These are phyloP conservation scores for Ciona savignyi DNA, from an alignment of 23 tunicate genomes.

Conservation along the genomic window DNA sequence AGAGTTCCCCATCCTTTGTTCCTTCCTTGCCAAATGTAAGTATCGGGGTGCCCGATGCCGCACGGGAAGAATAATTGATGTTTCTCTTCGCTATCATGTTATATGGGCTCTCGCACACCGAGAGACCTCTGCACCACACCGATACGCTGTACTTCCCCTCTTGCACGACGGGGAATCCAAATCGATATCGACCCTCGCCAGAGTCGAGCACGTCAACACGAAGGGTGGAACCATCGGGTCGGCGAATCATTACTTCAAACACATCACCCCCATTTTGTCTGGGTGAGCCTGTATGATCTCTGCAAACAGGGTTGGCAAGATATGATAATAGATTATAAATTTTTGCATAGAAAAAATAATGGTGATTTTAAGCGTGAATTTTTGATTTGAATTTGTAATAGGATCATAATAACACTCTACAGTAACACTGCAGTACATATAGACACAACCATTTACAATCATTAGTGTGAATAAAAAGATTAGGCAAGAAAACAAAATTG, in stretches of 20 bases:
- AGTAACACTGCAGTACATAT: no score
- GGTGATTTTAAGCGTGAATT: no score
- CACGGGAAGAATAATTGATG: slow-evolving; percentile 16
- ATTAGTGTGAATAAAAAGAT: no score
- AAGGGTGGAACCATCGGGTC: slow-evolving; percentile 21
- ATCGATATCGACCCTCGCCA: slow-evolving; percentile 32
- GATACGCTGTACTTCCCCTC: slow-evolving; percentile 43
- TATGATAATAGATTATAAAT: no score
- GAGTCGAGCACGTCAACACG: slow-evolving; percentile 18
- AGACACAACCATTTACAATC: no score
- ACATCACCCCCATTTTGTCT: slow-evolving; percentile 19
- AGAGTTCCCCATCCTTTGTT: slow-evolving; percentile 64
- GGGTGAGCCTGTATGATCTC: slow-evolving; percentile 30
- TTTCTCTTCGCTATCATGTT: slow-evolving; percentile 31
- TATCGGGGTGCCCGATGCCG: slow-evolving; percentile 12
- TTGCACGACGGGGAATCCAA: slow-evolving; percentile 7
- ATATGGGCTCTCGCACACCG: slow-evolving; percentile 41
- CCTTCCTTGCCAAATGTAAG: slow-evolving; percentile 70
- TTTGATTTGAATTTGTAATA: no score
- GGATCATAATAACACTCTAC: no score
- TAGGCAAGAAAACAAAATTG: no score
- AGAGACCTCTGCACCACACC: slow-evolving; percentile 29
- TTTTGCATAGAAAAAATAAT: no score
- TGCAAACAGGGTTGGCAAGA: no score
- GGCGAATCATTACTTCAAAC: slow-evolving; percentile 25